These are phyloP conservation scores for Aphaenogaster ashmeadi DNA, from an alignment of 1,140 invertebrate species.

Conservation along the genomic window DNA sequence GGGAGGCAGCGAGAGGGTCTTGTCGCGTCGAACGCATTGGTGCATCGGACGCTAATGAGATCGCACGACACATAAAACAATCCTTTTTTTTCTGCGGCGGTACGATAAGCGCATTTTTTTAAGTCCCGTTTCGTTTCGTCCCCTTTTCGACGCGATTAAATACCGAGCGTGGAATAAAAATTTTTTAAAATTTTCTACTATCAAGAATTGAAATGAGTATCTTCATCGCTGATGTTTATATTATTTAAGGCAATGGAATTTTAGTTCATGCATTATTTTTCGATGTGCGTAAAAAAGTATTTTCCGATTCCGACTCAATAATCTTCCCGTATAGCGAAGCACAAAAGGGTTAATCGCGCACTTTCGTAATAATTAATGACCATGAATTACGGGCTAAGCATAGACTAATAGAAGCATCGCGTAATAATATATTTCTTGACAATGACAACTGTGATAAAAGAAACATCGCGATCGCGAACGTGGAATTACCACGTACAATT, in stretches of 20 bases:
- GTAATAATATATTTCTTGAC: conserved; percentile 66
- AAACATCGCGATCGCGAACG: conserved; percentile 52
- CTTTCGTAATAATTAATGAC: conserved; percentile 55
- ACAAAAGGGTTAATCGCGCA: conserved; percentile 37
- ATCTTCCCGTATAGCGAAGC: conserved; percentile 14
- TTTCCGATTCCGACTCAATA: conserved; percentile 20
- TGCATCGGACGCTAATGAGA: conserved; percentile 55
- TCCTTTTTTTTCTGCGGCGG: neutral
- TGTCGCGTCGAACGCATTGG: conserved; percentile 31
- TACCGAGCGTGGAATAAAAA: neutral
- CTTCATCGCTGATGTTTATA: neutral
- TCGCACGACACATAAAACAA: neutral
- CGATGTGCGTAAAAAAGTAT: neutral
- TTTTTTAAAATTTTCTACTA: neutral
- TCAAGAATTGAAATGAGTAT: neutral
- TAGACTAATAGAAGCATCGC: conserved; percentile 63
- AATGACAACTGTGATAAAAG: conserved; percentile 64
- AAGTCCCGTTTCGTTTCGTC: neutral
- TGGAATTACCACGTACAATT: conserved; percentile 63
- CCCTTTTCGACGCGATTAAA: neutral
- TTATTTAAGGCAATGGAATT: neutral
- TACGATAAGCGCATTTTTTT: conserved; percentile 1
- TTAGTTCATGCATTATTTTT: neutral
- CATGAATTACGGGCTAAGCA: conserved; percentile 55
- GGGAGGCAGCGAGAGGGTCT: conserved; percentile 1